Base-by-base conservation (phyloP, 2,113 vertebrate species). In the Micromys minutus region DNA sequence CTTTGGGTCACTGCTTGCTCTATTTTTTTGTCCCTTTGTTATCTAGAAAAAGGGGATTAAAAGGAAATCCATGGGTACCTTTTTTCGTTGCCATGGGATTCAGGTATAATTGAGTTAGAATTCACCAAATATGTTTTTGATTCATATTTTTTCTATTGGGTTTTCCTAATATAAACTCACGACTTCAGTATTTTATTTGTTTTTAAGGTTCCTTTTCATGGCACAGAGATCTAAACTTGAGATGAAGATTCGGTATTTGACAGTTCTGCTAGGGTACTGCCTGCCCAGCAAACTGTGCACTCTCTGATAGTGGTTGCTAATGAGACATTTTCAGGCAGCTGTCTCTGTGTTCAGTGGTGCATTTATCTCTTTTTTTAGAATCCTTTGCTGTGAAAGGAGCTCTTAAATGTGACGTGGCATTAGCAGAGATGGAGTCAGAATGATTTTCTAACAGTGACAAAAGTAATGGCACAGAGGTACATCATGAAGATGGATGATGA, bases 351-450 rank as follows among this genome's bases (percentile, higher is more conserved):
- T 93, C 42, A 31, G 7, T 9, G 11, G 6, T 65, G 57, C 7
- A 5, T 50, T 65, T 47, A 24, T 52, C 42, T 93, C n/a, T 45
- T 90, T 89, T 67, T 57, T 24, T 16, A 93, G 74, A 79, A 89
- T 65, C 84, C 50, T 74, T 1, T 83, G 42, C 79, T 26, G 12
- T 71, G 91, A 94, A 95, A 59, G 31, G 15, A 88, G 29, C 55
- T 86, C 61, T 92, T 95, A 91, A 94, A 71, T 52, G 57, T n/a
- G 29, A 61, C n/a, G 15, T 75, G 86, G 69, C 29, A 74, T 95
- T 92, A 93, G 91, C 7, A 89, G 75, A 77, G 12, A 34, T 92
- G n/a, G 89, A 77, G 57, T 36, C 69, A 84, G 83, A 93, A 45
- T 92, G 61, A 55, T 71, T 83, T 22, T 93, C n/a, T 84, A 95